Base-by-base conservation (phyloP, 1,140 invertebrate species). In the Pseudomyrmex concolor region DNA sequence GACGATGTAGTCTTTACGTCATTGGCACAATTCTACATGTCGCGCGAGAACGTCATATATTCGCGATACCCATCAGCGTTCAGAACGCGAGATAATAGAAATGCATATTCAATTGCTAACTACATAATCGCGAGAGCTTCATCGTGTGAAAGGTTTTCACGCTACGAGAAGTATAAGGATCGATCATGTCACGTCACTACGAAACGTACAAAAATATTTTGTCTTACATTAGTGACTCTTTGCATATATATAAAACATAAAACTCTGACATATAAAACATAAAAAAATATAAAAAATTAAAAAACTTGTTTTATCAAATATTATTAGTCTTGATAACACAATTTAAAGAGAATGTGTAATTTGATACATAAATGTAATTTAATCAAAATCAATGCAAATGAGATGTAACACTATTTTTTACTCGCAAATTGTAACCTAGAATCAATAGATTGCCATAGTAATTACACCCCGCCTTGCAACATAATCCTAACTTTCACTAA, bases 401-500 rank as follows among this genome's bases (percentile, higher is more conserved):
- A 74, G 34, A 48, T 3, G 15, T 43, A 3, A 68, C 2, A 15
- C 1, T 19, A 1, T 17, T 64, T 17, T 4, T 63, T 19, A 45
- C 9, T 13, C 45, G 12, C 0, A 3, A 71, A 60, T 34, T 70
- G 13, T 78, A 48, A 77, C n/a, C 2, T 9, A 51, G 4, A 2
- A 57, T 67, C 50, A 67, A 68, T 48, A 2, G 10, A 78, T 43
- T 70, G 59, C 22, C 2, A 2, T 17, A 48, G 10, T 71, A 70
- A 80, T 71, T 80, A 12, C 34, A 34, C 1, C 1, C 25, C 12
- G 55, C 25, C 12, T 80, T 71, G 45, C 59, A 54, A 54, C 48
- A 68, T 25, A 70, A 71, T 34, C n/a, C 12, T 60, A 50, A 71
- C 76, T 80, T 80, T 80, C 76, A 59, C 76, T 48, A n/a, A 80